Base-by-base conservation (phyloP, 2,797 vertebrate genomes). In the Typhlichthys eigenmanni region DNA sequence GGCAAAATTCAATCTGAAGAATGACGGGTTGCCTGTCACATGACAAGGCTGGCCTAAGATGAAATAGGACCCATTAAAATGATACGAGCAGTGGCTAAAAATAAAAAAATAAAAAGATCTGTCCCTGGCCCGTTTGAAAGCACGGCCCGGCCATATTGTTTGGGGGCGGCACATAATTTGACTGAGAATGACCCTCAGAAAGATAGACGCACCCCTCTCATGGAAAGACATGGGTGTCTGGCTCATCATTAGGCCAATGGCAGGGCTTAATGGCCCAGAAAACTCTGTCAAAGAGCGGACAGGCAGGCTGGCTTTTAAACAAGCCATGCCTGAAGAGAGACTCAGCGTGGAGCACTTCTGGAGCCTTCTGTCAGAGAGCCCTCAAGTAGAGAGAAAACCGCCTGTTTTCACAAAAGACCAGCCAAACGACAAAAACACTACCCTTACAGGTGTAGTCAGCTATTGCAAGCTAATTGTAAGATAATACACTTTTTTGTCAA, bases 211-310 rank as follows among this genome's bases (percentile, higher is more conserved):
- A 65, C 55, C 58, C 72, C 65, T 69, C 74, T 69, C 50, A 64
- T 66, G 59, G 74, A 74, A 71, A 13, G 50, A 78, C 66, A 79
- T 55, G 66, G 64, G 66, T 34, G 81, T 76, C 77, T 66, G 69
- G 72, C 74, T 82, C 80, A 75, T 92, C 91, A 90, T 83, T 81
- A 75, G 79, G 74, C 81, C 76, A 55, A 67, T 77, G 82, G 81
- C 82, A 76, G 80, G 79, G 89, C 78, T 92, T 93, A 93, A 93
- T 93, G 91, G 72, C 64, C 86, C 89, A 81, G 91, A 93, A 93
- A 91, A 90, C 80, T 76, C 79, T 79, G 87, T 85, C 85, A 82
- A 76, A 90, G 85, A 79, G 80, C 79, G 65, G 49, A 51, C 47
- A 75, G 78, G 58, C 75, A 55, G 77, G 69, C 77, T 29, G 68